Conservation (phyloP, 2,888 invertebrate species). For the Desoria tigrina region DNA sequence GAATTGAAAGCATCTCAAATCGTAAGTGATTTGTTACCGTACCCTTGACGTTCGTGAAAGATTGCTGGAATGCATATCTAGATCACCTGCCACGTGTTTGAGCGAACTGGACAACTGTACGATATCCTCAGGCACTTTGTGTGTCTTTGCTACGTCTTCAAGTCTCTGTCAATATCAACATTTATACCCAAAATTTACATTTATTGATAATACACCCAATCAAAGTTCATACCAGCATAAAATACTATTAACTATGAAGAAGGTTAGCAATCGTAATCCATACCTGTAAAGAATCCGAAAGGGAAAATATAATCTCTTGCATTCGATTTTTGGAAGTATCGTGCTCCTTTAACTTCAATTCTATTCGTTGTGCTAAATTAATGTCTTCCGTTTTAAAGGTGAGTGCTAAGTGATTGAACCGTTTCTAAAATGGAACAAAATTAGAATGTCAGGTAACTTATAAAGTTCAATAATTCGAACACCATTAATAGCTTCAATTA, state of each 20-base stretch:
- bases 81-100: constrained; percentile 42
- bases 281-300: constrained; percentile 37
- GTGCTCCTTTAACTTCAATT: constrained; percentile 33
- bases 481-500: constrained; percentile 10
- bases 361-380: constrained; percentile 37
- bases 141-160: constrained; percentile 30
- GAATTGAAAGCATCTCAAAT: neutral
- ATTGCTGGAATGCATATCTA: constrained; percentile 36
- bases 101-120: constrained; percentile 33
- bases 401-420: constrained; percentile 48
- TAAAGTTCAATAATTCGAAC: too few relatives aligned
- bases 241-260: neutral
- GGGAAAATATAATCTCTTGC: constrained; percentile 36
- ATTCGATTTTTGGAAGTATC: constrained; percentile 44
- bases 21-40: constrained; percentile 8
- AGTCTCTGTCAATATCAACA: constrained; percentile 29
- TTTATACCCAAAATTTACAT: too few relatives aligned
- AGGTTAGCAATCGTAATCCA: neutral
- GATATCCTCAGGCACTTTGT: constrained; percentile 33
- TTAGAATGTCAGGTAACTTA: constrained; percentile 2
- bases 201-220: neutral
- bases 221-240: neutral
- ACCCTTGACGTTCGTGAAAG: constrained; percentile 48
- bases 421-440: constrained; percentile 29
- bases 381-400: constrained; percentile 50